phyloP scores from a whole-genome alignment of 2,888 invertebrate species.

The Drosophila barbarae region DNA sequence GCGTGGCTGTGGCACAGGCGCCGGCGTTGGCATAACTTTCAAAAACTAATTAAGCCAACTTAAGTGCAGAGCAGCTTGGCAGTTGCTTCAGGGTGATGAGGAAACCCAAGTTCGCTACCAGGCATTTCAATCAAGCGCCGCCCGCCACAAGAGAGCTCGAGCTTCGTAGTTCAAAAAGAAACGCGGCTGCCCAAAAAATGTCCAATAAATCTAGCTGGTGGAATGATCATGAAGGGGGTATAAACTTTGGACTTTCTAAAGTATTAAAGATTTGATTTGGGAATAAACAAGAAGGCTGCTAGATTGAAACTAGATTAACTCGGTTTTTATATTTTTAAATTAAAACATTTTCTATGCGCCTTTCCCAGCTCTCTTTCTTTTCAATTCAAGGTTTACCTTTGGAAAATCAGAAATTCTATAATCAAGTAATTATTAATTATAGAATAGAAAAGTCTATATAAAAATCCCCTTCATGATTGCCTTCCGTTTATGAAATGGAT shows the following conservation, averaged over 20 bases:
- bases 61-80: slow-evolving; percentile 56
- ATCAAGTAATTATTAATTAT: neutral
- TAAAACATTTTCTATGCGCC: neutral
- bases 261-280: slow-evolving; percentile 1
- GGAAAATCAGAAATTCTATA: neutral
- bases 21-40: slow-evolving; percentile 72
- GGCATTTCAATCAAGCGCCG: slow-evolving; percentile 70
- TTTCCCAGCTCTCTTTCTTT: no score
- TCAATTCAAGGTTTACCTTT: neutral
- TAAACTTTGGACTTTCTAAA: neutral
- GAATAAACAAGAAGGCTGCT: neutral
- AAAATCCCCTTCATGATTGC: neutral
- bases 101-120: slow-evolving; percentile 41
- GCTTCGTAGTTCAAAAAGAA: slow-evolving; percentile 11
- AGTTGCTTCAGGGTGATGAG: slow-evolving; percentile 15
- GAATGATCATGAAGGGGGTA: neutral
- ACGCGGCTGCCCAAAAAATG: slow-evolving; percentile 47
- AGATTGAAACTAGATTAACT: neutral
- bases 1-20: slow-evolving; percentile 51
- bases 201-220: slow-evolving; percentile 1
- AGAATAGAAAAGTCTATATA: neutral
- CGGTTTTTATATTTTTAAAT: neutral
- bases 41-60: slow-evolving; percentile 78
- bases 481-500: neutral
- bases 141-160: slow-evolving; percentile 49